Base-by-base conservation (phyloP, 2,888 invertebrate species). In the Ormyrus labotus region DNA sequence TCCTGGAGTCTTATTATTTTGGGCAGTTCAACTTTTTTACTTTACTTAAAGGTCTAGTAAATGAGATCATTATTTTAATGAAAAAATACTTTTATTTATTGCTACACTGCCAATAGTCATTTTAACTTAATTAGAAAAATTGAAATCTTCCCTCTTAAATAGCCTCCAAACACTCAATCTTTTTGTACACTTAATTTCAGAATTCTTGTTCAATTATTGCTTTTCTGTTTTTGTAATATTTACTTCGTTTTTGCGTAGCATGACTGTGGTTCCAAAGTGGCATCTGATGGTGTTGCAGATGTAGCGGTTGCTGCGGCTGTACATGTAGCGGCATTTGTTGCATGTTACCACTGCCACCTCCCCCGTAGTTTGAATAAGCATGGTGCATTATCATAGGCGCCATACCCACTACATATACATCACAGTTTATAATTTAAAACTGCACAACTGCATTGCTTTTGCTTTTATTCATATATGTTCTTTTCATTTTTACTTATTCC, bases 341-440 rank as follows among this genome's bases (percentile, higher is more conserved):
- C 87, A 90, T 88, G 89, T 89, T 90, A 92, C 93, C 92, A 91
- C 92, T 92, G 91, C 92, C 91, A 90, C 92, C 91, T 92, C 92
- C 91, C 91, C 92, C 92, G 92, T 92, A 92, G 92, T 92, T 92
- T 91, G 92, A 91, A 92, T 91, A 93, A 92, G 92, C 92, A 91
- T 91, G 92, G 91, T 92, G 92, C 92, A 92, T 91, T 91, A 91
- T 91, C 90, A 91, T 87, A 90, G 91, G 90, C 90, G 90, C 90
- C 90, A 91, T 91, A 91, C 91, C 89, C 91, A 92, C 92, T 92
- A 92, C 74, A 80, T 80, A 85, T 85, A 83, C 83, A 86, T 86
- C 84, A 86, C 83, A 85, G 84, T 88, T 88, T 86, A 87, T 87
- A 80, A 87, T 86, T 87, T 88, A 83, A 87, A 85, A 88, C 84